A percentile compares a stretch with the other conserved stretches of the same genome.
phyloP scores from a whole-genome alignment of 2,797 vertebrate genomes.

The Pempheris klunzingeri region DNA sequence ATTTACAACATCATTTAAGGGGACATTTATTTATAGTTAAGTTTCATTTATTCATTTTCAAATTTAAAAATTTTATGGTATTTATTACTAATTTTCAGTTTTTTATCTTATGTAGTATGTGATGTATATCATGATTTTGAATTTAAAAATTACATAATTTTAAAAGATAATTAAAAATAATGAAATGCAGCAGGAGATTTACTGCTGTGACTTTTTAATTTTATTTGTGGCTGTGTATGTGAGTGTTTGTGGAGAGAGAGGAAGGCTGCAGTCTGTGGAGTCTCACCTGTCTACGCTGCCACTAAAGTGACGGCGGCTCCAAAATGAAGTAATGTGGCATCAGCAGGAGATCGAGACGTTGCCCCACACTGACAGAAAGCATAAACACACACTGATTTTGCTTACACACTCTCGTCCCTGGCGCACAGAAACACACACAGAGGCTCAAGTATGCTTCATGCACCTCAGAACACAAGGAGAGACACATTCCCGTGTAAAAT shows the following conservation, averaged over 20 bases:
- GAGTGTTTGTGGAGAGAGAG: conserved; percentile 36
- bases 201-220: conserved; percentile 2
- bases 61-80: background rate
- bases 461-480: conserved; percentile 41
- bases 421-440: conserved; percentile 45
- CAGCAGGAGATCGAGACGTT: conserved; percentile 55
- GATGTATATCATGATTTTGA: conserved; percentile 1
- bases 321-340: conserved; percentile 69
- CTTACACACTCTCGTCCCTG: conserved; percentile 55
- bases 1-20: background rate
- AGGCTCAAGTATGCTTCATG: conserved; percentile 51
- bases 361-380: conserved; percentile 70
- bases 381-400: conserved; percentile 79
- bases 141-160: background rate
- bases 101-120: background rate
- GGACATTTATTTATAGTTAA: too few relatives aligned
- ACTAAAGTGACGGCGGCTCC: conserved; percentile 59
- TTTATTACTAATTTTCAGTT: background rate
- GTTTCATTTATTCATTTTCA: background rate
- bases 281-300: conserved; percentile 49
- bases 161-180: background rate
- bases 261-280: conserved; percentile 47
- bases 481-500: conserved; percentile 43
- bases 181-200: background rate
- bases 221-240: conserved; percentile 14